These are phyloP conservation scores for Sussaba pulchella DNA, from an alignment of 2,888 invertebrate genomes.

Conservation along the genomic window DNA sequence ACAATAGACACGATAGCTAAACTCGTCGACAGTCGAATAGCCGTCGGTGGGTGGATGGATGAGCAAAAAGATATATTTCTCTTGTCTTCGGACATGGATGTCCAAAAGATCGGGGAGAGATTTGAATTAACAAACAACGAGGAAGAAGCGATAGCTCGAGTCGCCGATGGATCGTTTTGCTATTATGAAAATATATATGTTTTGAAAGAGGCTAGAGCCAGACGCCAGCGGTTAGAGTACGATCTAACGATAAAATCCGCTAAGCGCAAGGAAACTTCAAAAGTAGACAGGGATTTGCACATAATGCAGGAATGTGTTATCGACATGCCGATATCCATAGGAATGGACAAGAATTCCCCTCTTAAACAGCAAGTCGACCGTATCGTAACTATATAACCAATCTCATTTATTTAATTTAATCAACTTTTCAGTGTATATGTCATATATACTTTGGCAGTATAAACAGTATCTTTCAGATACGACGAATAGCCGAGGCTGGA, in stretches of 20 bases:
- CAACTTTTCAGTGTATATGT: too few relatives aligned
- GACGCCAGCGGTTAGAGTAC: constrained; percentile 84
- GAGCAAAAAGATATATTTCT: constrained; percentile 90
- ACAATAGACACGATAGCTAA: constrained; percentile 92
- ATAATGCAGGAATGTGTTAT: constrained; percentile 94
- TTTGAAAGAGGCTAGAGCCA: constrained; percentile 88
- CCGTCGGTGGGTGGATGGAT: constrained; percentile 90
- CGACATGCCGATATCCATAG: constrained; percentile 92
- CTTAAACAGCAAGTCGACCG: constrained; percentile 89
- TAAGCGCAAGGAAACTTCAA: constrained; percentile 54
- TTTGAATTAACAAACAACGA: constrained; percentile 88
- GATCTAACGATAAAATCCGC: constrained; percentile 75
- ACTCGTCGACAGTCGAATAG: constrained; percentile 88
- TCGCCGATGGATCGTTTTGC: constrained; percentile 90
- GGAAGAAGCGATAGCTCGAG: constrained; percentile 88
- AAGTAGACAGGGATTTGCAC: constrained; percentile 87
- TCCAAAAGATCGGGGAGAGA: constrained; percentile 88
- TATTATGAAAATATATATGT: constrained; percentile 92
- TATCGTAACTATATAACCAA: constrained; percentile 83
- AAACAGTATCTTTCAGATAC: constrained; percentile 84
- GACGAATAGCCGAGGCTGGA: constrained; percentile 90
- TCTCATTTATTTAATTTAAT: too few relatives aligned
- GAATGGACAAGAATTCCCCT: constrained; percentile 93
- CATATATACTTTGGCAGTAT: too few relatives aligned
- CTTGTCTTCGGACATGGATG: constrained; percentile 88